Percentiles rank a stretch among this genome's conserved stretches.
Conservation (phyloP, 2,888 invertebrate species). For the Hedychridium roseum region DNA sequence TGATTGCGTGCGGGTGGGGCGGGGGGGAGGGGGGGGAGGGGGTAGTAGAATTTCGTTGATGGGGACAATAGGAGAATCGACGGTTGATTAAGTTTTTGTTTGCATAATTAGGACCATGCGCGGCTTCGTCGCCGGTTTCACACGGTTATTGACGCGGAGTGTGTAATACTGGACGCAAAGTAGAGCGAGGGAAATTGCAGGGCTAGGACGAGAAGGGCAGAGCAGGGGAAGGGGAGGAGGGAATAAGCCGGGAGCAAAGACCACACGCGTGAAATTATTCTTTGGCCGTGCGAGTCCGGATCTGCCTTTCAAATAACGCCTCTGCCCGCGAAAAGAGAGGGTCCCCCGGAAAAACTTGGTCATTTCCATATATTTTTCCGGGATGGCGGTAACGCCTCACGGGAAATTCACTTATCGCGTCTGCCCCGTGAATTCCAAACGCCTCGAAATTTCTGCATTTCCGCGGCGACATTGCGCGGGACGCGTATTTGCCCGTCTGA, state of each 20-base stretch:
- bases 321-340: conserved; percentile 12
- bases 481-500: no score
- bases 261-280: conserved; percentile 37
- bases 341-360: neutral
- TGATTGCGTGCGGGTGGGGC: no score
- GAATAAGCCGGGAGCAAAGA: neutral
- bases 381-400: conserved; percentile 23
- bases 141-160: no score
- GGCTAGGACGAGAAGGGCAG: neutral
- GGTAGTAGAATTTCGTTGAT: no score
- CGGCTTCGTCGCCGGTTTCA: no score
- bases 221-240: neutral
- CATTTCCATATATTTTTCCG: conserved; percentile 37
- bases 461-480: neutral
- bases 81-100: no score
- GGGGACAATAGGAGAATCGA: no score
- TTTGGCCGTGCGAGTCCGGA: conserved; percentile 30
- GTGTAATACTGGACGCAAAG: no score
- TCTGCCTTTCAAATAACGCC: conserved; percentile 44
- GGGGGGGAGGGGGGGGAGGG: no score
- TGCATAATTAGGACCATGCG: no score
- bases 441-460: conserved; percentile 26
- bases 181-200: neutral
- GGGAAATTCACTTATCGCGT: conserved; percentile 34
- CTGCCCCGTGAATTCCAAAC: conserved; percentile 31